phyloP scores from a whole-genome alignment of 2,113 vertebrate genomes.

The Cyprinodon variegatus region DNA sequence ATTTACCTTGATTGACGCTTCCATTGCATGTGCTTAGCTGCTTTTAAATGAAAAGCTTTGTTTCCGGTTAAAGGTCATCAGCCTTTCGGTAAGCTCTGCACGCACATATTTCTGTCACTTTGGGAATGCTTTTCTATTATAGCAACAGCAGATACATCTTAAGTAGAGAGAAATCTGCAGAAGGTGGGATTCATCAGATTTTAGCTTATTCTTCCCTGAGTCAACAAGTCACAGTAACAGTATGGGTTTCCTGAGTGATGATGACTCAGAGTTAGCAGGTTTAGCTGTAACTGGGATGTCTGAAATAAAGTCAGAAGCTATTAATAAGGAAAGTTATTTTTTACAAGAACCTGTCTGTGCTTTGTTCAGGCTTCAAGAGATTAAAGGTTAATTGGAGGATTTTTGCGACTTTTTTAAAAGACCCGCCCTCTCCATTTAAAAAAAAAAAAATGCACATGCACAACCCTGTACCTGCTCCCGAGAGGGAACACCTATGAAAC shows the following conservation, averaged over 20 bases:
- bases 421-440: too few species aligned
- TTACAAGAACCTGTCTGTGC: not conserved
- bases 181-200: too few species aligned
- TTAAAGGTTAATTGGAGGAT: too few species aligned
- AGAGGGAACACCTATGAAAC: too few species aligned
- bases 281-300: not conserved
- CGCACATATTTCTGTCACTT: not conserved
- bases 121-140: not conserved
- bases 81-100: not conserved
- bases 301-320: not conserved
- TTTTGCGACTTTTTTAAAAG: too few species aligned
- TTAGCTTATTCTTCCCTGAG: too few species aligned
- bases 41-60: not conserved
- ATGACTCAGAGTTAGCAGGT: not conserved
- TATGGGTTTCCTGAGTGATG: not conserved
- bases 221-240: not conserved
- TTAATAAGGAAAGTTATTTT: not conserved
- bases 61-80: not conserved
- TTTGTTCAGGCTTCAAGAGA: not conserved
- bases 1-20: conserved; percentile 1
- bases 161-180: not conserved
- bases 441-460: too few species aligned
- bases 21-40: conserved; percentile 36
- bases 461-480: too few species aligned
- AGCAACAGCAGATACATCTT: not conserved